Conservation (phyloP, 2,888 invertebrate species). For the Lepidocyrtoides sp. region DNA sequence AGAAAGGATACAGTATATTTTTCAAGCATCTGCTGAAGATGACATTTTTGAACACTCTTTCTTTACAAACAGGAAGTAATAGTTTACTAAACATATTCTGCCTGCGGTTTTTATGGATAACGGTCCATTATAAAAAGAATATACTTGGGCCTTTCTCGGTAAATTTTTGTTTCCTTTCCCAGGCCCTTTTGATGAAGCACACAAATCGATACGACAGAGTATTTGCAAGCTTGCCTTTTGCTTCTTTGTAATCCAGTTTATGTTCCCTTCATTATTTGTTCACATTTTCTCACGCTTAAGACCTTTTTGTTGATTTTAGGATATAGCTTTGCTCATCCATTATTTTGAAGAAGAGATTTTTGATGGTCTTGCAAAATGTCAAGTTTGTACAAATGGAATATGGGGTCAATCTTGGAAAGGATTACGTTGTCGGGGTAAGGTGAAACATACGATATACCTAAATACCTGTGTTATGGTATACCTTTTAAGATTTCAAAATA, state of each 20-base stretch:
- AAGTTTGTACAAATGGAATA: conserved; percentile 96
- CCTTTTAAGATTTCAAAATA: no score
- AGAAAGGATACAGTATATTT: not conserved
- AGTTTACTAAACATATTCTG: not conserved
- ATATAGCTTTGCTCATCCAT: conserved; percentile 87
- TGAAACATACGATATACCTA: not conserved
- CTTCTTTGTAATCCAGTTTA: not conserved
- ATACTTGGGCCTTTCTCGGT: not conserved
- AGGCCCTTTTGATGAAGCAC: not conserved
- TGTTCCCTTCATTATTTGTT: not conserved
- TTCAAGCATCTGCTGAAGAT: conserved; percentile 24
- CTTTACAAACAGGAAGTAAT: not conserved
- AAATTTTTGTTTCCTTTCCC: not conserved
- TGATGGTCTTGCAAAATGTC: conserved; percentile 97
- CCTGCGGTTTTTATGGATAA: not conserved
- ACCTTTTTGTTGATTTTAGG: conserved; percentile 58
- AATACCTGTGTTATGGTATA: no score
- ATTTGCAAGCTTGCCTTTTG: not conserved
- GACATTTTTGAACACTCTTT: not conserved
- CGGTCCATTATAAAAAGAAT: no score
- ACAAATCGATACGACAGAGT: not conserved
- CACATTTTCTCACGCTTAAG: not conserved
- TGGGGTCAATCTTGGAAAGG: conserved; percentile 98
- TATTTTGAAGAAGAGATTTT: conserved; percentile 93
- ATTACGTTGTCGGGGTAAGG: conserved; percentile 93